These are phyloP conservation scores for Athrips mouffetella DNA, from an alignment of 2,888 invertebrate genomes.

Conservation along the genomic window DNA sequence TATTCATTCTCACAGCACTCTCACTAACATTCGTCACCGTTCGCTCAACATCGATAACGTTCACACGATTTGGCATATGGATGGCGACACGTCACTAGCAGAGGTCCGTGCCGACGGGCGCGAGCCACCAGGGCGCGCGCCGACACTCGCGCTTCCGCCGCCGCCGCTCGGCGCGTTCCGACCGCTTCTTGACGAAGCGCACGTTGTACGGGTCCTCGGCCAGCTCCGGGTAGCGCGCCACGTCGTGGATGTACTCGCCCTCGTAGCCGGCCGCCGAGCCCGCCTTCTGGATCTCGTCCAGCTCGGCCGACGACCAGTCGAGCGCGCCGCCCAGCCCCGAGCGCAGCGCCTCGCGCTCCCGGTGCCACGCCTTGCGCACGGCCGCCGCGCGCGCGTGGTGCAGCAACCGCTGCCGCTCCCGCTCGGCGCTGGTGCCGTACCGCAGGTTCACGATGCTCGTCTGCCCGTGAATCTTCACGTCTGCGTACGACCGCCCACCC, in stretches of 20 bases:
- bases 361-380: conserved; percentile 94
- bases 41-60: conserved; percentile 52
- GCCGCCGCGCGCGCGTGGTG: conserved; percentile 94
- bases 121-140: conserved; percentile 71
- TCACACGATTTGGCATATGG: conserved; percentile 75
- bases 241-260: conserved; percentile 94
- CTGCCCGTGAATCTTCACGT: conserved; percentile 93
- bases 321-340: conserved; percentile 85
- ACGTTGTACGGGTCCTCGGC: conserved; percentile 98
- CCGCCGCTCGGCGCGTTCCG: conserved; percentile 83
- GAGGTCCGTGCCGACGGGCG: conserved; percentile 49
- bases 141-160: conserved; percentile 82
- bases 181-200: conserved; percentile 89
- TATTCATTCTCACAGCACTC: conserved; percentile 64
- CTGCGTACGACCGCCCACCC: conserved; percentile 86
- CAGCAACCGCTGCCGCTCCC: conserved; percentile 91
- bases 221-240: conserved; percentile 92
- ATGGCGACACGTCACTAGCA: conserved; percentile 74
- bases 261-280: conserved; percentile 92
- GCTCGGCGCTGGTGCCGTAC: conserved; percentile 95
- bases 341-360: conserved; percentile 91
- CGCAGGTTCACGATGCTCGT: conserved; percentile 94
- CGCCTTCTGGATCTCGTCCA: conserved; percentile 91
- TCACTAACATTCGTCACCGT: conserved; percentile 58
- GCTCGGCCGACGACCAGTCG: conserved; percentile 93